A percentile compares a stretch with the other conserved stretches of the same genome.
Evolutionary conservation across 2,797 vertebrate species (phyloP).

Genomic region (Pogonophryne albipinna): DNA sequence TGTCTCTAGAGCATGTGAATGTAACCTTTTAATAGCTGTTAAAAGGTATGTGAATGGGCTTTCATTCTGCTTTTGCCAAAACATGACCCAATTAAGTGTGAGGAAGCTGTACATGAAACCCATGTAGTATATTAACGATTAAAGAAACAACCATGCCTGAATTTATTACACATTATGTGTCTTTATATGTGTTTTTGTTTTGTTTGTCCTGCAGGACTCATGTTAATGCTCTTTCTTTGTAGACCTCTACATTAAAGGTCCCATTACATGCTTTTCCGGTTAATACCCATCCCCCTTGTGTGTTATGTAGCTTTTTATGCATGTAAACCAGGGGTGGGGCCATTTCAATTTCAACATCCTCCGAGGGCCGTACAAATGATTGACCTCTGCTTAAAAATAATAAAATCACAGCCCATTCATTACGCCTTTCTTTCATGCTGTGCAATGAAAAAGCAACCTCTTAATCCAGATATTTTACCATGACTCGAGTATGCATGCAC

Average conservation of each 20-base stretch:
- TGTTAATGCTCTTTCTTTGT: neutral
- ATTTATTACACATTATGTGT: neutral
- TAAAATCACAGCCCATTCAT: too few relatives aligned
- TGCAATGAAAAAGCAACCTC: too few relatives aligned
- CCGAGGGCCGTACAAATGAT: too few relatives aligned
- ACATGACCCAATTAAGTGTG: neutral
- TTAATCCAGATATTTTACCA: too few relatives aligned
- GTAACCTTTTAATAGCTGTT: accelerated
- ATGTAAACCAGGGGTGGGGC: too few relatives aligned
- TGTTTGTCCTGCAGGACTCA: slow-evolving; percentile 23
- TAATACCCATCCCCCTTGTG: too few relatives aligned
- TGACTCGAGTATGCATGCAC: too few relatives aligned
- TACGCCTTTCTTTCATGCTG: too few relatives aligned
- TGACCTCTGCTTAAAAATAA: too few relatives aligned
- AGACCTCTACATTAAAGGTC: slow-evolving; percentile 20
- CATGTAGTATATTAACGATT: neutral
- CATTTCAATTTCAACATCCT: too few relatives aligned
- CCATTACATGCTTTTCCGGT: too few relatives aligned
- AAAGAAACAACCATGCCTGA: neutral
- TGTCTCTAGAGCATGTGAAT: neutral
- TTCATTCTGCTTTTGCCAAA: neutral
- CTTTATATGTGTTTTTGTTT: neutral
- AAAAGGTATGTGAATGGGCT: neutral
- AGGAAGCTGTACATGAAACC: neutral
- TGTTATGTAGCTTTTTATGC: too few relatives aligned